Conservation (phyloP, 2,888 invertebrate genomes). For the Parnassius glacialis region DNA sequence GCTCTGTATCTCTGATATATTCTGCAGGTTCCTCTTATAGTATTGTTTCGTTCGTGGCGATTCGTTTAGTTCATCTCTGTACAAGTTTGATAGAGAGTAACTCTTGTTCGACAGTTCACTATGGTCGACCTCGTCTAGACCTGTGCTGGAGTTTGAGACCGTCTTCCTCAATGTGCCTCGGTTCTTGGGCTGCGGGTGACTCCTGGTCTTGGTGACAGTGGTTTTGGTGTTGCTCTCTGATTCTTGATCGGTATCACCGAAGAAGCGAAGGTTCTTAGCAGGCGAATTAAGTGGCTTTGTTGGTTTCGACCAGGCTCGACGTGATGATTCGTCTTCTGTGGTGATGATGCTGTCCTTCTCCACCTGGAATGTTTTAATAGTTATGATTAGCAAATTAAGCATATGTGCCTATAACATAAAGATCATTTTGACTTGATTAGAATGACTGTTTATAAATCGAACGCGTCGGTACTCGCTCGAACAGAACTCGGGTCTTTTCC, state of each 20-base stretch:
- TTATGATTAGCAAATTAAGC: too few relatives aligned
- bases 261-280: constrained; percentile 89
- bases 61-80: constrained; percentile 57
- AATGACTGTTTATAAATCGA: too few relatives aligned
- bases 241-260: constrained; percentile 91
- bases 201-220: constrained; percentile 52
- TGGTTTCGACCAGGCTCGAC: constrained; percentile 60
- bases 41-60: constrained; percentile 58
- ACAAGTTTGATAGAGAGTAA: constrained; percentile 66
- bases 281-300: constrained; percentile 64
- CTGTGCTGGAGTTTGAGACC: constrained; percentile 69
- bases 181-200: constrained; percentile 46
- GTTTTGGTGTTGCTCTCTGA: constrained; percentile 82
- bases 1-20: constrained; percentile 78
- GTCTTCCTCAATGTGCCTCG: constrained; percentile 66
- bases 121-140: constrained; percentile 66
- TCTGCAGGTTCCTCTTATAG: constrained; percentile 78
- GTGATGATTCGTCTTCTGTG: constrained; percentile 79
- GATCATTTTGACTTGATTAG: too few relatives aligned
- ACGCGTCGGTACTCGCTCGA: too few relatives aligned
- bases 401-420: too few relatives aligned
- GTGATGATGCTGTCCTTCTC: constrained; percentile 76
- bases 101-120: constrained; percentile 63
- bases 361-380: constrained; percentile 45
- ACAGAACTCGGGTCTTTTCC: too few relatives aligned